These are phyloP conservation scores for Lycaon pictus DNA, from an alignment of 2,113 vertebrate species.

Conservation along the genomic window DNA sequence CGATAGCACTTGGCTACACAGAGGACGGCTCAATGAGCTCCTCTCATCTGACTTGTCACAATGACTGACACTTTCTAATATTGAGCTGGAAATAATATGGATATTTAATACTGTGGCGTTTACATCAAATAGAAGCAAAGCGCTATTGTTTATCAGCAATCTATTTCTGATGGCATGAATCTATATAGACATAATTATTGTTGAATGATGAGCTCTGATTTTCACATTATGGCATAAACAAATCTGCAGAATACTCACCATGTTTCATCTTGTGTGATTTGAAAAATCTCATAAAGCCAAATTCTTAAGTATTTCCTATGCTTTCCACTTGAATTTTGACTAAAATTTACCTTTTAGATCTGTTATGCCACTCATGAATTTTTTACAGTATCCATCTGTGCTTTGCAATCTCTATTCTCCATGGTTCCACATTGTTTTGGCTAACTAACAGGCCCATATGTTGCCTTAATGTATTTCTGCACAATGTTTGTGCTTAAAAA, in stretches of 20 bases:
- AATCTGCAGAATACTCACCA: conserved; percentile 84
- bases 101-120: conserved; percentile 89
- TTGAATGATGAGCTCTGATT: conserved; percentile 86
- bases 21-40: conserved; percentile 81
- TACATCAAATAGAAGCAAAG: conserved; percentile 88
- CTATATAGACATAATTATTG: conserved; percentile 87
- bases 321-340: conserved; percentile 89
- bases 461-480: conserved; percentile 91
- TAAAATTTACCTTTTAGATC: conserved; percentile 93
- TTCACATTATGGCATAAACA: conserved; percentile 85
- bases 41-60: conserved; percentile 86
- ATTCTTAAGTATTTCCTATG: conserved; percentile 85
- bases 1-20: conserved; percentile 82
- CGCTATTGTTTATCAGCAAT: conserved; percentile 90
- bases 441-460: conserved; percentile 93
- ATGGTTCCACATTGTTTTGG: conserved; percentile 90
- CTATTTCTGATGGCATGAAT: conserved; percentile 85
- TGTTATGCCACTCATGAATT: conserved; percentile 93
- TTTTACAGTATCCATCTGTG: conserved; percentile 95
- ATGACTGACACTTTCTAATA: conserved; percentile 91
- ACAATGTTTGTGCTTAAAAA: conserved; percentile 87
- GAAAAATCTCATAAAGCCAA: conserved; percentile 83
- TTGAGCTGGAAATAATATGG: conserved; percentile 91
- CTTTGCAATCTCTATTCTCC: conserved; percentile 89
- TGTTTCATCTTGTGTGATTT: conserved; percentile 82